Conservation (phyloP, 2,113 vertebrate genomes). For the Phalacrocorax aristotelis region DNA sequence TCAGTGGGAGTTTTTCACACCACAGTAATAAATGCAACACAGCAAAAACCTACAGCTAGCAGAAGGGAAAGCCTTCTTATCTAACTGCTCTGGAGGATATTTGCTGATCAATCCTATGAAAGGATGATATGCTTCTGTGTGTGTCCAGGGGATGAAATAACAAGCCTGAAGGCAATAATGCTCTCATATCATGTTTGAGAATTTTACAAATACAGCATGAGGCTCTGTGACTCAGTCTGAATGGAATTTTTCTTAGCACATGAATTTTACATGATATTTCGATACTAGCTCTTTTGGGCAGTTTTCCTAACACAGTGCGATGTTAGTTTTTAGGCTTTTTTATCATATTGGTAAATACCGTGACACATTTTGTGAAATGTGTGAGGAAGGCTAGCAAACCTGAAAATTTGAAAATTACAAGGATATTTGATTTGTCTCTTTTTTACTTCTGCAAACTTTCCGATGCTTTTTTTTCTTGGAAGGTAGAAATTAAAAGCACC, state of each 20-base stretch:
- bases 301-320: conserved; percentile 19
- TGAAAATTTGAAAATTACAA: conserved; percentile 10
- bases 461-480: background rate
- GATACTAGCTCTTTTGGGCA: conserved; percentile 43
- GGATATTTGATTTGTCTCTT: background rate
- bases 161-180: conserved; percentile 69
- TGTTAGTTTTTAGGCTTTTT: conserved; percentile 48
- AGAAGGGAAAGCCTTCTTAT: conserved; percentile 70
- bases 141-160: conserved; percentile 68
- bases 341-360: background rate
- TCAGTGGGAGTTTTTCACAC: conserved; percentile 67
- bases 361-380: conserved; percentile 2
- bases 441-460: conserved; percentile 10
- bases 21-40: conserved; percentile 66
- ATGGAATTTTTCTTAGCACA: conserved; percentile 67
- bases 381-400: background rate
- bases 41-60: conserved; percentile 63
- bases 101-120: conserved; percentile 75
- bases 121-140: conserved; percentile 72
- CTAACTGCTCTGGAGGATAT: conserved; percentile 70
- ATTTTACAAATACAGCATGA: conserved; percentile 72
- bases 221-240: conserved; percentile 64
- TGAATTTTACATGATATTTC: conserved; percentile 72
- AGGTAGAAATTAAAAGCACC: background rate
- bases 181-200: conserved; percentile 72